A percentile compares a stretch with the other conserved stretches of the same genome.
Conservation (phyloP, 1,140 invertebrate species). For the Pachyrhynchus sulphureomaculatus region DNA sequence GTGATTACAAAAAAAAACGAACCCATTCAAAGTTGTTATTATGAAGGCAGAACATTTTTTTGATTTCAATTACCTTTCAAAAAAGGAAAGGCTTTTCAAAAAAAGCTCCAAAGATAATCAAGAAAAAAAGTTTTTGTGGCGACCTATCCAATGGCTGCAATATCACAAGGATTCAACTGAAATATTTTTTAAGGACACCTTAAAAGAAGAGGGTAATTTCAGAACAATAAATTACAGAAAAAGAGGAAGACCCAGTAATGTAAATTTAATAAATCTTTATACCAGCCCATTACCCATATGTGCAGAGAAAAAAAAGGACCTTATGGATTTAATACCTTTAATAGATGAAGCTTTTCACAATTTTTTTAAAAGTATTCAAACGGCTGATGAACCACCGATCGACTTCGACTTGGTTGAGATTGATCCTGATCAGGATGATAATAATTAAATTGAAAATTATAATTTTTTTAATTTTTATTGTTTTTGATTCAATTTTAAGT, state of each 20-base stretch:
- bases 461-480: no score
- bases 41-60: slow-evolving; percentile 11
- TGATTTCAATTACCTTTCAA: neutral
- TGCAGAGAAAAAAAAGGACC: neutral
- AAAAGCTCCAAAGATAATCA: no score
- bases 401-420: neutral
- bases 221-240: slow-evolving; percentile 1
- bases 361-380: neutral
- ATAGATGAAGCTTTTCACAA: neutral
- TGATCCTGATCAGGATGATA: neutral
- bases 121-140: no score
- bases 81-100: neutral
- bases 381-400: neutral
- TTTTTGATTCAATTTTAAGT: no score
- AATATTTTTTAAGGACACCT: neutral
- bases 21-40: slow-evolving; percentile 12
- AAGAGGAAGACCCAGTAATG: neutral
- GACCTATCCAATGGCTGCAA: neutral
- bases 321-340: neutral
- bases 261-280: neutral
- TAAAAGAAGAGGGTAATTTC: neutral
- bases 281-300: neutral
- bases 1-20: neutral
- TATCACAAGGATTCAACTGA: neutral
- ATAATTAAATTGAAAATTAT: no score